Base-by-base conservation (phyloP, 2,113 vertebrate genomes). In the Chaenocephalus aceratus region DNA sequence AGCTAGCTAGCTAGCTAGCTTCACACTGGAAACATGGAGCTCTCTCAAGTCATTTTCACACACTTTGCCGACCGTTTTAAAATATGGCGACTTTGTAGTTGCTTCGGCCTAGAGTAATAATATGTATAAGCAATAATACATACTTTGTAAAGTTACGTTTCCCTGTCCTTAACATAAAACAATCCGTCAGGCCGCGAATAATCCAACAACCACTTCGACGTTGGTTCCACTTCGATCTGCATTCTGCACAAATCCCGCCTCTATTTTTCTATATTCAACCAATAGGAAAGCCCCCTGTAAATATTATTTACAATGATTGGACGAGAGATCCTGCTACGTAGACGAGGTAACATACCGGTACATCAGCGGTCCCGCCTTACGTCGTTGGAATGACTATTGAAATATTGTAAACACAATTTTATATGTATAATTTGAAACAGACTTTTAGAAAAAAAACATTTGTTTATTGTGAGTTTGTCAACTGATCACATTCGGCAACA, bases 221-320 rank as follows among this genome's bases (percentile, higher is more conserved):
- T 5, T 76, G 53, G 54, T 41, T 80, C 72, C 82, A 62, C 46
- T 52, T 52, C 59, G 41, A 12, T 64, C 49, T 10, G 52, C 12
- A 18, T 12, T 64, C 49, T 10, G 52, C 10, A 18, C 14, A 77
- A 86, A 59, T 51, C 91, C 91, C 92, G 77, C 92, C 91, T 77
- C 80, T 59, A 16, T 10, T 46, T 82, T 76, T 65, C 41, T 2
- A 58, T 10, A 6, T 2, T 30, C 45, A 57, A 56, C 88, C 89
- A 90, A 91, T 92, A 73, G 77, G 16, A 84, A 21, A 10, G 2
- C 59, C 10, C 0, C 23, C 6, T 16, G 45, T 44, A 1, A 54
- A 12, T 8, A 45, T 9, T 23, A 51, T 70, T 1, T 9, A 14
- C 54, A 6, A 0, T 72, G 69, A 91, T 91, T 93, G 87, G 90